A percentile compares a stretch with the other conserved stretches of the same genome.
Conservation (phyloP, 2,888 invertebrate genomes). For the Agonopterix heracliana region DNA sequence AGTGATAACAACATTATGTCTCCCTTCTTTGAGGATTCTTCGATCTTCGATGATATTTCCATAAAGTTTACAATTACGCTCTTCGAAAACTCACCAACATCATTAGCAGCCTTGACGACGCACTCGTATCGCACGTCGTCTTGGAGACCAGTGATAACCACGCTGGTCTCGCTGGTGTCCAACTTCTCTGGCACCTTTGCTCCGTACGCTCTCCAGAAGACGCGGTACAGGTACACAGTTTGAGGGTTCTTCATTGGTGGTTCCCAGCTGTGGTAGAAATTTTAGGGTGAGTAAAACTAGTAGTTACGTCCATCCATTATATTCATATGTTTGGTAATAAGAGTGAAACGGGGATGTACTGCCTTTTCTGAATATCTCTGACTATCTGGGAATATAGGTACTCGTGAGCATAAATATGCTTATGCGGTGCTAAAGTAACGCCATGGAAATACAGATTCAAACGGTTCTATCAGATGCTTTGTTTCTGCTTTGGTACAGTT, state of each 20-base stretch:
- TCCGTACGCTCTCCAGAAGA: conserved; percentile 86
- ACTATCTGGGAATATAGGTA: neutral
- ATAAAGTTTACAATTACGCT: too few species aligned
- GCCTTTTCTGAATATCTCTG: too few species aligned
- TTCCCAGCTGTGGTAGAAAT: conserved; percentile 80
- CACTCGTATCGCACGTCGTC: conserved; percentile 86
- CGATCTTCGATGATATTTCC: too few species aligned
- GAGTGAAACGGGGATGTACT: too few species aligned
- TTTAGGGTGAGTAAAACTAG: neutral
- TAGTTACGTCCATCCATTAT: neutral
- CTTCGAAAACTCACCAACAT: conserved; percentile 70
- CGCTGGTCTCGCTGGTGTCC: conserved; percentile 83
- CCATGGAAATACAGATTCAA: too few species aligned
- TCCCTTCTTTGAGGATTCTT: too few species aligned
- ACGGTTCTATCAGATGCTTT: too few species aligned
- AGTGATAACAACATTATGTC: too few species aligned
- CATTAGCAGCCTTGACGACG: conserved; percentile 88
- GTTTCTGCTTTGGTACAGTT: too few species aligned
- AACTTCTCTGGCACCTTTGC: conserved; percentile 78
- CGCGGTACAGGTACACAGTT: conserved; percentile 87
- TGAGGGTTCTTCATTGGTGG: conserved; percentile 88
- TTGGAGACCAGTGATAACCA: conserved; percentile 82
- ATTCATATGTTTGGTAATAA: neutral
- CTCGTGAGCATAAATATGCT: neutral
- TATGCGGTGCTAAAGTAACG: too few species aligned